These are phyloP conservation scores for Karalla daura DNA, from an alignment of 2,797 vertebrate species.

Conservation along the genomic window DNA sequence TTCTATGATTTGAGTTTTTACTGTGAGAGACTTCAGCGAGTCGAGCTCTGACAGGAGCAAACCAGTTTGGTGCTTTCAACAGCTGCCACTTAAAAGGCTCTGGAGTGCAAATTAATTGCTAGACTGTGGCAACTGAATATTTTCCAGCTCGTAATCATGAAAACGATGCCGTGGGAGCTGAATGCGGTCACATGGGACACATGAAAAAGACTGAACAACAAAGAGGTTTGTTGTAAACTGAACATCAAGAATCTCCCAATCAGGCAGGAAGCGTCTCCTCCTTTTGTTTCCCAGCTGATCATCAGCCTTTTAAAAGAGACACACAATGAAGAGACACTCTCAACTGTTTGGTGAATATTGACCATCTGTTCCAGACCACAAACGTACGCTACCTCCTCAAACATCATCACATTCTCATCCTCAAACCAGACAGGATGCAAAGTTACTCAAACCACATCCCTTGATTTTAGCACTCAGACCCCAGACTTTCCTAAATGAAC, in stretches of 20 bases:
- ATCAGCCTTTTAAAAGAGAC: no score
- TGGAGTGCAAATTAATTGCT: neutral
- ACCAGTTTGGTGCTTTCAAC: neutral
- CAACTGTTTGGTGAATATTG: no score
- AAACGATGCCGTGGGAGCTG: neutral
- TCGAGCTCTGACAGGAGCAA: neutral
- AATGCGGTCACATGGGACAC: neutral
- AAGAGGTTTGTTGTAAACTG: conserved; percentile 7
- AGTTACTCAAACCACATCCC: no score
- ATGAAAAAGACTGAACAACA: conserved; percentile 6
- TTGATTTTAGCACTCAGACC: no score
- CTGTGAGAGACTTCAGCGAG: neutral
- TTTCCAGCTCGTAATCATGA: conserved; percentile 4
- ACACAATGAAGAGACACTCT: no score
- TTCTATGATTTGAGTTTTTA: neutral
- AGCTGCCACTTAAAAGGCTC: neutral
- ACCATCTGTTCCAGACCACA: no score
- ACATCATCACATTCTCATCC: no score
- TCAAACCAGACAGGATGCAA: no score
- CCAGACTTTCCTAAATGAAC: no score
- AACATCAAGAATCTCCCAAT: neutral
- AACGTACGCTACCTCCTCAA: no score
- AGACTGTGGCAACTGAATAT: neutral
- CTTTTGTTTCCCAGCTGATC: neutral
- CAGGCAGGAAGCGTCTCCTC: neutral